A percentile compares a stretch with the other conserved stretches of the same genome.
Conservation (phyloP, 2,888 invertebrate species). For the Hirtodrosophila histrioides region DNA sequence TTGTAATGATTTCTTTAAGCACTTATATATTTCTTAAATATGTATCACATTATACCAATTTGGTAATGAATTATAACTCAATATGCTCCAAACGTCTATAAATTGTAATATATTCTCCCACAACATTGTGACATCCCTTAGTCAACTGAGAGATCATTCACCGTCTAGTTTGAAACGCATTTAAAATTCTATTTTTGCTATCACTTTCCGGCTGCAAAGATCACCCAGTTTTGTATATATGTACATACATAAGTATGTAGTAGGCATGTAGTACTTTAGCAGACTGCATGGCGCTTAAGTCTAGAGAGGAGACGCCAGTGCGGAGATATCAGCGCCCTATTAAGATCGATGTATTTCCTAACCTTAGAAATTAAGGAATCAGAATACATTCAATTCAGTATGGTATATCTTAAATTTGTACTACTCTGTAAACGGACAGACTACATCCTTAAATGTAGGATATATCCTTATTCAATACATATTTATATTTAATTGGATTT, state of each 20-base stretch:
- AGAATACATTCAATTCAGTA: too few species aligned
- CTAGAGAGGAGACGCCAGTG: neutral
- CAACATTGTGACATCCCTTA: neutral
- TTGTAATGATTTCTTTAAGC: too few species aligned
- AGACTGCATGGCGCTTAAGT: constrained; percentile 27
- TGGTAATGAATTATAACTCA: neutral
- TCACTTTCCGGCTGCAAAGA: neutral
- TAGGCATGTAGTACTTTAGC: neutral
- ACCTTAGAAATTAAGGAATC: too few species aligned
- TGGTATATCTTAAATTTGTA: too few species aligned
- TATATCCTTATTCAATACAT: too few species aligned
- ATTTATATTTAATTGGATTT: too few species aligned
- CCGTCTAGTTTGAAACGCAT: constrained; percentile 2
- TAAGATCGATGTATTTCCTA: neutral
- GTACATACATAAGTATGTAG: neutral
- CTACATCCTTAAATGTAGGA: too few species aligned
- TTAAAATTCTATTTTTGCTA: constrained; percentile 13
- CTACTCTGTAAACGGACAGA: too few species aligned
- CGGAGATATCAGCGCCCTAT: constrained; percentile 1
- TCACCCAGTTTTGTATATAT: neutral
- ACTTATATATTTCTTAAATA: too few species aligned
- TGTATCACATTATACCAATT: neutral
- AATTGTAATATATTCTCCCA: constrained; percentile 1
- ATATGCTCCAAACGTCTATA: neutral
- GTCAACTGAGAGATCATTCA: neutral